phyloP scores from a whole-genome alignment of 2,888 invertebrate species.

The Euzetes globulus region DNA sequence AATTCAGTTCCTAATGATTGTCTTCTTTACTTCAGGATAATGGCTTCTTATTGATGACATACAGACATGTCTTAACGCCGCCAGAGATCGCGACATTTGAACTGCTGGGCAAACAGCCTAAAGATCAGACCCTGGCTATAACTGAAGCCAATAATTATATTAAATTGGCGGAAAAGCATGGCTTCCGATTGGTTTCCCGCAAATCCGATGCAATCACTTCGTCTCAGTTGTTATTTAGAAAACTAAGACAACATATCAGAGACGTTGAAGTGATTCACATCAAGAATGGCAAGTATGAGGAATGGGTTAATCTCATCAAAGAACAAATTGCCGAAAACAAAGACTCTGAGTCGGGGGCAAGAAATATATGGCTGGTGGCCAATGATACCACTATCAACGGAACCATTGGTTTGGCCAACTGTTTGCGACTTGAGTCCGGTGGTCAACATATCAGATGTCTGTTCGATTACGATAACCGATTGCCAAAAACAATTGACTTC shows the following conservation, averaged over 20 bases:
- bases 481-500: slow-evolving; percentile 43
- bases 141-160: slow-evolving; percentile 17
- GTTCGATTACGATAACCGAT: slow-evolving; percentile 43
- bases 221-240: slow-evolving; percentile 57
- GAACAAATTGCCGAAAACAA: slow-evolving; percentile 2
- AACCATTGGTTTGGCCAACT: slow-evolving; percentile 51
- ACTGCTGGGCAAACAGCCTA: not conserved
- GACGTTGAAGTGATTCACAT: slow-evolving; percentile 28
- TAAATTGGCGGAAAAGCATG: not conserved
- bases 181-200: slow-evolving; percentile 44
- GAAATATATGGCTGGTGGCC: slow-evolving; percentile 50
- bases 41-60: slow-evolving; percentile 59
- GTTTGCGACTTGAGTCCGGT: slow-evolving; percentile 49
- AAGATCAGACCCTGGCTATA: not conserved
- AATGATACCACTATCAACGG: slow-evolving; percentile 47
- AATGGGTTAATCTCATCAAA: slow-evolving; percentile 74
- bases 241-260: slow-evolving; percentile 43
- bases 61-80: slow-evolving; percentile 39
- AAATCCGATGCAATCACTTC: slow-evolving; percentile 58
- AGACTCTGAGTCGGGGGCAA: slow-evolving; percentile 49
- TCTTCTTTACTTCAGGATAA: slow-evolving; percentile 52
- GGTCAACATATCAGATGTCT: slow-evolving; percentile 43
- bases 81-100: slow-evolving; percentile 37
- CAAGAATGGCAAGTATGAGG: slow-evolving; percentile 23
- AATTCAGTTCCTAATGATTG: not conserved